Conservation (phyloP, 1,140 invertebrate species). For the Aricia agestis region DNA sequence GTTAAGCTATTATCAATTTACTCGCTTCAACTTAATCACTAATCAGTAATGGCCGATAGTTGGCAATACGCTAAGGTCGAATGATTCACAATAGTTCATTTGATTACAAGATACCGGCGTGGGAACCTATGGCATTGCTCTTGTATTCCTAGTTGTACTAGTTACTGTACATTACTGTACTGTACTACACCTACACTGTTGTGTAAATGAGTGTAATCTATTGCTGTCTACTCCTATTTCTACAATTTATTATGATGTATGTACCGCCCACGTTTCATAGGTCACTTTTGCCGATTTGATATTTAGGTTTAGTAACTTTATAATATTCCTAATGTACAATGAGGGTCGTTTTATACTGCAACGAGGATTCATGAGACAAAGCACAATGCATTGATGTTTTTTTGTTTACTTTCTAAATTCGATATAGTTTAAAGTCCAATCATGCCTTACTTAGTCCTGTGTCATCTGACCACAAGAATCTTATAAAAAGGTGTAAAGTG, state of each 20-base stretch:
- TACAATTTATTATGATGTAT: neutral
- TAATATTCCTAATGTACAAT: too few species aligned
- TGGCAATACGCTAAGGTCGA: constrained; percentile 6
- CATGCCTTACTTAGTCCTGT: too few species aligned
- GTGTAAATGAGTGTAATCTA: neutral
- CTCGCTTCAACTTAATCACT: neutral
- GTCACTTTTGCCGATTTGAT: too few species aligned
- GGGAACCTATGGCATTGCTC: constrained; percentile 10
- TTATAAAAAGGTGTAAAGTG: too few species aligned
- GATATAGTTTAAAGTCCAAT: too few species aligned
- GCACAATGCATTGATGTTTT: too few species aligned
- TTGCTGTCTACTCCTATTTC: neutral
- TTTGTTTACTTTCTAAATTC: too few species aligned
- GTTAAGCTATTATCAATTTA: constrained; percentile 1
- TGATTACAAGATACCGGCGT: constrained; percentile 8
- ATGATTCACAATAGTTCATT: constrained; percentile 14
- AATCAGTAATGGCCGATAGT: neutral
- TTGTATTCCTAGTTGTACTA: constrained; percentile 8
- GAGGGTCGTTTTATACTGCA: too few species aligned
- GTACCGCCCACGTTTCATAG: neutral
- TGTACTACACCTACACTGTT: constrained; percentile 1
- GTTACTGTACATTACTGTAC: neutral
- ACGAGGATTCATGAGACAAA: too few species aligned
- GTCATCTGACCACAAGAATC: too few species aligned
- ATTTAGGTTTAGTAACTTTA: too few species aligned